Evolutionary conservation across 2,113 vertebrate genomes (phyloP), one percentile per base, ranked within the genome.

Genomic region (Alces alces): DNA sequence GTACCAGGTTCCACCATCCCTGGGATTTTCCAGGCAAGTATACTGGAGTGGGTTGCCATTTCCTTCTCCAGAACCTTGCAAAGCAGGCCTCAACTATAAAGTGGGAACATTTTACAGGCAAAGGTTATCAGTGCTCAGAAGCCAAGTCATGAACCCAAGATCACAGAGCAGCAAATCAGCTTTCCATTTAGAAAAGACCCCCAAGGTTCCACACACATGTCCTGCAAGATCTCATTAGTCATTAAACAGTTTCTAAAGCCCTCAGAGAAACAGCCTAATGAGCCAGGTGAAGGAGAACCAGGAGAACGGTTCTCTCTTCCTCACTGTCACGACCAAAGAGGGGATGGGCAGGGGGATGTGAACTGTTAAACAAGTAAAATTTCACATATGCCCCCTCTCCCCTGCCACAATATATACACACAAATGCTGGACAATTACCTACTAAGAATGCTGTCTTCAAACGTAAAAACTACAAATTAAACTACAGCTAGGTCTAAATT

Each of bases 381-480:
- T 5, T 60, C 50, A 89, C 73, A 87, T 54, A 96, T 28, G 39
- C 6, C 45, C 79, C 76, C 73, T 28, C 73, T 27, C 73, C 73
- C 25, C 70, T 43, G 39, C 76, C 43, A 47, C 30, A 19, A 52
- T 33, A 80, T 25, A 82, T 13, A 55, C 12, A 83, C 30, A 36
- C 11, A 45, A 47, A 85, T 70, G 96, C 91, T 90, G 55, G 87
- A 58, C 97, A 97, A 95, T 97, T 97, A 97, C 36, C 61, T 43
- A 66, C 80, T 30, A 96, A 92, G 43, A 93, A 98, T 97, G 96
- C 93, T 97, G 98, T 73, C 73, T 92, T 97, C 73, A 87, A 82
- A 94, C 79, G 11, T 79, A 97, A 98, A 98, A 98, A 87, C 95
- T 98, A 95, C 89, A 93, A 98, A 99, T 98, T 98, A 98, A 97